A percentile compares a stretch with the other conserved stretches of the same genome.
These are phyloP conservation scores for Scaptomyza flava DNA, from an alignment of 2,888 invertebrate species.

Conservation along the genomic window DNA sequence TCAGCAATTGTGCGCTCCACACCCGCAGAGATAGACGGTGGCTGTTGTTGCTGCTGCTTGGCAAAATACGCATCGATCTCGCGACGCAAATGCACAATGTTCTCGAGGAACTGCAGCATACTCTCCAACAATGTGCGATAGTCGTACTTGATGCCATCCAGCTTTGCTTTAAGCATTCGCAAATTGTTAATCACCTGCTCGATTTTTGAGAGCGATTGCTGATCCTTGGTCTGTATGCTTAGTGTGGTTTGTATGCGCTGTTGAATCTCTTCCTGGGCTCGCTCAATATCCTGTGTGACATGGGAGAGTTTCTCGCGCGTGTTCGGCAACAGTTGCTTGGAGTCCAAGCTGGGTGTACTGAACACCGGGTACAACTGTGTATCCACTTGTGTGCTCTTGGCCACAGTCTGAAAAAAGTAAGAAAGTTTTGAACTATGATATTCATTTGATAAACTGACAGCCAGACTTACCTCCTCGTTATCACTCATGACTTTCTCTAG, in stretches of 20 bases:
- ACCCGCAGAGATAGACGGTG: constrained; percentile 25
- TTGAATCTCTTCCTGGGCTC: constrained; percentile 89
- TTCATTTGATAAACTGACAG: not conserved
- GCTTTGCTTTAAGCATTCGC: constrained; percentile 87
- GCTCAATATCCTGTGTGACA: constrained; percentile 87
- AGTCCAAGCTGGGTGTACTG: constrained; percentile 87
- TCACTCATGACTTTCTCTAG: constrained; percentile 87
- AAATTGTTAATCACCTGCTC: constrained; percentile 88
- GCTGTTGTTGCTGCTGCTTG: constrained; percentile 53
- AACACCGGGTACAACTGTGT: constrained; percentile 91
- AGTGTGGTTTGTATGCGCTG: constrained; percentile 88
- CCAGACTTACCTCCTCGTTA: constrained; percentile 87
- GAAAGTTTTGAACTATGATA: not conserved
- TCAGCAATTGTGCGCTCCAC: constrained; percentile 87
- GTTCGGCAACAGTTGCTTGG: constrained; percentile 86
- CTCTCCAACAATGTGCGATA: constrained; percentile 90
- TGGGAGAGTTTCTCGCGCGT: constrained; percentile 86
- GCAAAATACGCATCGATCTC: constrained; percentile 86
- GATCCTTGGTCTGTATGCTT: constrained; percentile 87
- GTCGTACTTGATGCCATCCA: constrained; percentile 89
- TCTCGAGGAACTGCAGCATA: constrained; percentile 89
- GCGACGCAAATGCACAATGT: constrained; percentile 87
- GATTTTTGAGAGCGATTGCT: constrained; percentile 85
- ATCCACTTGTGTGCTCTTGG: constrained; percentile 89
- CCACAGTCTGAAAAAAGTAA: constrained; percentile 85